These are phyloP conservation scores for Heliothis subflexa DNA, from an alignment of 1,140 invertebrate genomes.

Conservation along the genomic window DNA sequence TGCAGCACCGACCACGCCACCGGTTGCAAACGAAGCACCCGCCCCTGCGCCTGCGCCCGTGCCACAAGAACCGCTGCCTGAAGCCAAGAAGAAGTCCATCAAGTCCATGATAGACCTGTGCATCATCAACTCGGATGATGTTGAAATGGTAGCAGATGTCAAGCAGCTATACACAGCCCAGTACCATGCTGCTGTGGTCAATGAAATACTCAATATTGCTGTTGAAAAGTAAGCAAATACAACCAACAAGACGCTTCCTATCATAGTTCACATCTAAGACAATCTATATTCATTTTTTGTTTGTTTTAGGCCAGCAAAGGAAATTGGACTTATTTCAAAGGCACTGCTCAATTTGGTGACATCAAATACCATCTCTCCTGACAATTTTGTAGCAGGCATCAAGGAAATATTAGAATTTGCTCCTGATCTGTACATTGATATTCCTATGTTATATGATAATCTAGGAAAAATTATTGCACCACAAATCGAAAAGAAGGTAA, in stretches of 20 bases:
- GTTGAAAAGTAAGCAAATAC: constrained; percentile 68
- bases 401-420: constrained; percentile 73
- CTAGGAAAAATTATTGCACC: constrained; percentile 75
- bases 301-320: constrained; percentile 69
- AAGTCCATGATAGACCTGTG: constrained; percentile 67
- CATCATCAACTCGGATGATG: constrained; percentile 68
- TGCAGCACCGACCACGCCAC: constrained; percentile 51
- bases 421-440: constrained; percentile 78
- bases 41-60: constrained; percentile 44
- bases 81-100: constrained; percentile 65
- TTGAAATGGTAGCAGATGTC: constrained; percentile 65
- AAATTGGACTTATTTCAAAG: constrained; percentile 65
- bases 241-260: no score
- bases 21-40: constrained; percentile 39
- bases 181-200: constrained; percentile 71
- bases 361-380: constrained; percentile 65
- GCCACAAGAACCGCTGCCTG: constrained; percentile 65
- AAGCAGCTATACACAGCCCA: constrained; percentile 64
- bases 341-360: constrained; percentile 66
- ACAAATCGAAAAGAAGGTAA: constrained; percentile 79
- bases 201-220: constrained; percentile 72
- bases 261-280: background rate
- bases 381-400: constrained; percentile 71
- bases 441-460: constrained; percentile 80
- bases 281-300: background rate